Evolutionary conservation across 2,888 invertebrate genomes (phyloP), one percentile per base, ranked within the genome.

Genomic region (Tipula unca): DNA sequence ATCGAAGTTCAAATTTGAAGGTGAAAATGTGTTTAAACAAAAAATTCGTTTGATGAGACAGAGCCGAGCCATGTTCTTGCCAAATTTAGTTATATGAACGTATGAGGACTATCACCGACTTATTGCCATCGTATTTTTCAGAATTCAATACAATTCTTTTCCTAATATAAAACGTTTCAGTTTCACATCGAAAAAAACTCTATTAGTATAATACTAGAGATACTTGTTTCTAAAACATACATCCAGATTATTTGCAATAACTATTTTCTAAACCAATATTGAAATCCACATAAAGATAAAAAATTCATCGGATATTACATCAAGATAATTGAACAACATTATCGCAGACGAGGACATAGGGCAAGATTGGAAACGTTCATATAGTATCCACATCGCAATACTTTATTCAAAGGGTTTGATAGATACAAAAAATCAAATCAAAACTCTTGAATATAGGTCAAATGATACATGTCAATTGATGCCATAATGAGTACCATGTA

Each of bases 391-490:
- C 13, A 69, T 25, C 69, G 69, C 69, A 69, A 69, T 69, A 69
- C 17, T 13, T 25, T 69, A 69, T 69, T 69, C 25, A 69, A 69
- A 69, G 69, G 69, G 69, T 69, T 48, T 69, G 69, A 69, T 69
- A 69, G 25, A 69, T 54, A 17, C 17, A 54, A 54, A 54, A 54
- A 54, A 54, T 69, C 25, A 69, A 69, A 69, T 69, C 69, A 69
- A 69, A 69, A 69, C 69, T 69, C 69, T 69, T 69, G 69, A 69
- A 69, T 69, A n/a, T 69, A 69, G 69, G 25, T 69, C 69, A 69
- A 13, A 69, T 69, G 69, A 69, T 69, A 69, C 69, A 69, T 69
- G 69, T 69, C 69, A 69, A 69, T 69, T 69, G 69, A 69, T 69
- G 10, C 69, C 69, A 69, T 69, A 69, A 69, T 69, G 69, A 69